Base-by-base conservation (phyloP, 1,140 invertebrate species). In the Agrilus planipennis region DNA sequence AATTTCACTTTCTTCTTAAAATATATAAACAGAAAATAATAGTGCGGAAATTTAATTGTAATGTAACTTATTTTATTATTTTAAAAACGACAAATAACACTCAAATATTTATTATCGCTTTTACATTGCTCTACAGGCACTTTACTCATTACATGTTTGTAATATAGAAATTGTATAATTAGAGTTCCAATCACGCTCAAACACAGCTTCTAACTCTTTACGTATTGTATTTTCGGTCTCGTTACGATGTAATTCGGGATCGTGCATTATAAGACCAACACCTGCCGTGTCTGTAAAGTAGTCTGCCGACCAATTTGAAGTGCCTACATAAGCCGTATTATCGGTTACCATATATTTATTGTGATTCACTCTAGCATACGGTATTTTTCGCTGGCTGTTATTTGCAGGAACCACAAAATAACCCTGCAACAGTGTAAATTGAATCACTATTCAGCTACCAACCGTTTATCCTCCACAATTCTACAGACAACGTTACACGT, bases 281-380 rank as follows among this genome's bases (percentile, higher is more conserved):
- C 93, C 94, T 5, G 81, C 93, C 0, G 92, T 97, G 50, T 77
- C 70, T 0, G 77, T 80, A 55, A 98, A 99, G 66, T 99, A 99
- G 65, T 97, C 93, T 0, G 84, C 92, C 5, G 89, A 88, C 94
- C 94, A 99, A 68, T 99, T 99, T 20, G 90, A 96, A 0, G 93
- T 98, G 11, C 91, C 93, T 52, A 99, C 90, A 65, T 91, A 97
- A 10, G 86, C 92, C 7, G 75, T 71, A 21, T 79, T 73, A 54
- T 99, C 94, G 0, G 94, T 97, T 2, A 99, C 92, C 93, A 99
- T 96, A 60, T 95, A 98, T 61, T 99, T 99, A 61, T 96, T 96
- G 63, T 99, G 94, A 63, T 96, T 97, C 0, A 99, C 93, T 42
- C 93, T 68, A 0, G 76, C 74, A 67, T 68, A 95, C 4, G 91